Evolutionary conservation across 2,113 vertebrate species (phyloP).

Genomic region (Erinaceus europaeus): DNA sequence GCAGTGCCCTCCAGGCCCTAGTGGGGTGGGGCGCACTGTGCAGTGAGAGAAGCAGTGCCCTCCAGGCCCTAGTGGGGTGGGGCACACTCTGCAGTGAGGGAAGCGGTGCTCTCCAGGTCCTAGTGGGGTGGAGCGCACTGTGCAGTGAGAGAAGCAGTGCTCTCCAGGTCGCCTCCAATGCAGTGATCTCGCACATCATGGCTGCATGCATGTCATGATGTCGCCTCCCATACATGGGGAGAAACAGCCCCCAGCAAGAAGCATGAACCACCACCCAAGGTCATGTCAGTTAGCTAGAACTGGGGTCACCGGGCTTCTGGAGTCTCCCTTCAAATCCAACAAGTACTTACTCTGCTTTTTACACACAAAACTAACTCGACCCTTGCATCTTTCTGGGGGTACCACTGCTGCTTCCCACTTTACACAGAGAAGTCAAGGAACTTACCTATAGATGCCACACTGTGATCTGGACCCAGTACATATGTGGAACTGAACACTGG

Average conservation of each 20-base stretch:
- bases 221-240: background rate
- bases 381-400: background rate
- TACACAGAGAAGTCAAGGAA: background rate
- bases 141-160: too few relatives aligned
- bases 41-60: too few relatives aligned
- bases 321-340: background rate
- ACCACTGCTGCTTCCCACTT: background rate
- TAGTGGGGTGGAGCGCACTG: too few relatives aligned
- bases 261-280: background rate
- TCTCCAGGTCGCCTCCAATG: background rate
- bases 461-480: background rate
- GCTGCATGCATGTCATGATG: background rate
- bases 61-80: too few relatives aligned
- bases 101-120: too few relatives aligned
- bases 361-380: too few relatives aligned
- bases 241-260: background rate
- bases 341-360: background rate
- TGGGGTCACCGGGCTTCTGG: background rate
- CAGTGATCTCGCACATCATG: background rate
- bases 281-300: background rate
- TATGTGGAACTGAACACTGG: background rate
- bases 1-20: too few relatives aligned
- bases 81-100: too few relatives aligned
- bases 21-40: too few relatives aligned
- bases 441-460: background rate